Evolutionary conservation across 2,113 vertebrate genomes (phyloP).

Genomic region (Ctenodactylus gundi): DNA sequence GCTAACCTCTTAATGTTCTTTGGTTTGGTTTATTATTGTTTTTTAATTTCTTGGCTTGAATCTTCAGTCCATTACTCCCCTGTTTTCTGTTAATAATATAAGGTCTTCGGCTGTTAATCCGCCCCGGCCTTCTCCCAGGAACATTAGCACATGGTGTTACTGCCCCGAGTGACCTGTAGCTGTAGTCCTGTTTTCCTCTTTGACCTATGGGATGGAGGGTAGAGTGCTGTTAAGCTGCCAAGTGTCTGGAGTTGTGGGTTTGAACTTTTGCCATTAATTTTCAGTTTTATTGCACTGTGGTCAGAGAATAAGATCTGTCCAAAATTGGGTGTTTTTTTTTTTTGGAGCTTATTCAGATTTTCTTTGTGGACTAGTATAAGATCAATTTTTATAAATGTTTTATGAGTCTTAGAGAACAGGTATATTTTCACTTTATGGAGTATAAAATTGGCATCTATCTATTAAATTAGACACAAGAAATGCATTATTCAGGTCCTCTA

Average conservation of each 20-base stretch:
- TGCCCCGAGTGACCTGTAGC: constrained; percentile 15
- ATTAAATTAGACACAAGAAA: constrained; percentile 40
- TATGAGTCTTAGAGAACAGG: constrained; percentile 8
- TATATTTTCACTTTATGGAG: constrained; percentile 27
- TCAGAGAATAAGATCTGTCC: constrained; percentile 6
- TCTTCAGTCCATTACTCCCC: not conserved
- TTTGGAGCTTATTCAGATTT: constrained; percentile 32
- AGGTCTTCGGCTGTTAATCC: not conserved
- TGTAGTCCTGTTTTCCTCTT: constrained; percentile 2
- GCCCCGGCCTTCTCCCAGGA: not conserved
- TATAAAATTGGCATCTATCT: constrained; percentile 43
- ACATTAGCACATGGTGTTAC: not conserved
- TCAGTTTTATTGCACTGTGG: not conserved
- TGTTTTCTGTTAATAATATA: not conserved
- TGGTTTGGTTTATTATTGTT: not conserved
- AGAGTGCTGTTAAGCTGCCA: constrained; percentile 14
- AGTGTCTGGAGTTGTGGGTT: constrained; percentile 34
- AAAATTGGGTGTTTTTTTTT: constrained; percentile 27
- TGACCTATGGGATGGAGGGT: not conserved
- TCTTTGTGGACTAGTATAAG: not conserved
- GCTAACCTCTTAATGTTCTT: constrained; percentile 26
- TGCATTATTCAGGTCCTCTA: constrained; percentile 33
- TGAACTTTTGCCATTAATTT: constrained; percentile 53
- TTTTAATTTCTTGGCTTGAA: constrained; percentile 34
- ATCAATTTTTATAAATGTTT: constrained; percentile 43